Evolutionary conservation across 2,888 invertebrate species (phyloP).

Genomic region (Baronia brevicornis): DNA sequence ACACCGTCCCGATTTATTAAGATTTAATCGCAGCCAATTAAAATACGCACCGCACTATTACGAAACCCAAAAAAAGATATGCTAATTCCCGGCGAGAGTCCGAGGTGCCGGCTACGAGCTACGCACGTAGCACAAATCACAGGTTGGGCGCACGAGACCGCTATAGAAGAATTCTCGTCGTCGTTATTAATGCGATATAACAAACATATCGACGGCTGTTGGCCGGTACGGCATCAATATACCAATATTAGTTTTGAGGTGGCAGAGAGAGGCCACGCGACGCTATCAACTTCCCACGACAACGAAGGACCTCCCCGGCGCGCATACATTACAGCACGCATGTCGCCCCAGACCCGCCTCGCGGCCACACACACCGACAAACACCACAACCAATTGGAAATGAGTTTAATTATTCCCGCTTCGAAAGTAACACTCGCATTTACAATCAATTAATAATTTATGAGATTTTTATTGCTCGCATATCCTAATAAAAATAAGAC

Average conservation of each 20-base stretch:
- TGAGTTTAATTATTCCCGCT: constrained; percentile 25
- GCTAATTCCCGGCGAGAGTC: constrained; percentile 39
- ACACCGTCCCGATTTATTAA: constrained; percentile 67
- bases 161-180: background rate
- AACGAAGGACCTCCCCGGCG: constrained; percentile 60
- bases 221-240: constrained; percentile 27
- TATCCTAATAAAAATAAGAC: constrained; percentile 12
- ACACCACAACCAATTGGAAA: constrained; percentile 31
- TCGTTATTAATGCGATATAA: constrained; percentile 12
- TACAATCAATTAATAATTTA: constrained; percentile 17
- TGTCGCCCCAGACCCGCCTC: constrained; percentile 22
- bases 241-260: constrained; percentile 27
- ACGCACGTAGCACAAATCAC: constrained; percentile 14
- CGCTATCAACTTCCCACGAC: constrained; percentile 58
- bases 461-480: constrained; percentile 13
- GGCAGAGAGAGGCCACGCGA: constrained; percentile 33
- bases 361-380: constrained; percentile 37
- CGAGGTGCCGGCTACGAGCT: constrained; percentile 30
- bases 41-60: constrained; percentile 63
- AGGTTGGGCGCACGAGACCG: constrained; percentile 5
- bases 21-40: constrained; percentile 70
- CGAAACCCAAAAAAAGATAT: constrained; percentile 54
- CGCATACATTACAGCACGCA: constrained; percentile 61
- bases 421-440: constrained; percentile 17
- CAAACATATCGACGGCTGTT: constrained; percentile 12